These are phyloP conservation scores for Prosapia bicincta DNA, from an alignment of 2,888 invertebrate species.

Conservation along the genomic window DNA sequence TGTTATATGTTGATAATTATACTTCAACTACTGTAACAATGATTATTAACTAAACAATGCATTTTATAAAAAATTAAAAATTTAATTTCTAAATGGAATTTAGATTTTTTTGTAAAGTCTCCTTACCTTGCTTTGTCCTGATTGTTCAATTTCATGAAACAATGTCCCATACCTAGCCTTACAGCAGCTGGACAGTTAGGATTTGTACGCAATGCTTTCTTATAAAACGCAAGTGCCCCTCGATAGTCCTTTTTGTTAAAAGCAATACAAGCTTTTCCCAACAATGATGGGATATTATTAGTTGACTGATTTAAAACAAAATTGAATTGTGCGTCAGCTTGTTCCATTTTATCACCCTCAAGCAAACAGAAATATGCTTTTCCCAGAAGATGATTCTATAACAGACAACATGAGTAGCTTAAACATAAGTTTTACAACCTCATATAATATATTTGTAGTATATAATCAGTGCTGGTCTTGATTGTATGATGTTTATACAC, in stretches of 20 bases:
- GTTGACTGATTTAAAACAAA: constrained; percentile 95
- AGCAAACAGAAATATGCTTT: constrained; percentile 96
- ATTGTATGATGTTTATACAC: too few species aligned
- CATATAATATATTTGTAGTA: too few species aligned
- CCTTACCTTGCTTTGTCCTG: constrained; percentile 85
- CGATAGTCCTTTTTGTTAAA: constrained; percentile 96
- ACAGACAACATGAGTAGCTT: too few species aligned
- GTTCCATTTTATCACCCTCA: constrained; percentile 99
- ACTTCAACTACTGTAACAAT: too few species aligned
- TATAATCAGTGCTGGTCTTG: too few species aligned
- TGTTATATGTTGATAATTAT: too few species aligned
- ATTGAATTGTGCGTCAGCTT: constrained; percentile 99
- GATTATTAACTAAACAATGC: too few species aligned
- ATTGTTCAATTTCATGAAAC: constrained; percentile 94
- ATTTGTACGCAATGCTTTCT: constrained; percentile 93
- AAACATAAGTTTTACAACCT: too few species aligned
- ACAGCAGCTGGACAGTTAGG: constrained; percentile 97
- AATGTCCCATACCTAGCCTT: constrained; percentile 96
- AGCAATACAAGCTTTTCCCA: constrained; percentile 98
- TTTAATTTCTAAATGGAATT: too few species aligned
- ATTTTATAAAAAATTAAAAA: too few species aligned
- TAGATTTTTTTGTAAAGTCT: too few species aligned
- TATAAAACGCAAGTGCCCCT: constrained; percentile 95
- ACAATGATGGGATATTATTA: constrained; percentile 92
- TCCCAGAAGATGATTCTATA: constrained; percentile 92